phyloP scores from a whole-genome alignment of 1,140 invertebrate genomes.

The Potamilus streckersoni region DNA sequence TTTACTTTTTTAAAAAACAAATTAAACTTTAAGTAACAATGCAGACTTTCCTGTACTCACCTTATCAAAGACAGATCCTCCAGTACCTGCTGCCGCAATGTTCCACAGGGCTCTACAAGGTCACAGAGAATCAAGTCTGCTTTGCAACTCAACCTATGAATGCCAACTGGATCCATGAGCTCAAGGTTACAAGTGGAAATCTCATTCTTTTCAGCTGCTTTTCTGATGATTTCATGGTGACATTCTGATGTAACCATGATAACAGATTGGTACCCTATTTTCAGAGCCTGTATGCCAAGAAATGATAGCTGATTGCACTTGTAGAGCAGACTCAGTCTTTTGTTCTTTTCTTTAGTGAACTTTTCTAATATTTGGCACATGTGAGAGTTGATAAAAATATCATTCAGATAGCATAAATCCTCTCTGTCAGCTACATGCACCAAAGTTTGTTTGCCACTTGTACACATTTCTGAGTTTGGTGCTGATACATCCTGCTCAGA shows the following conservation, averaged over 20 bases:
- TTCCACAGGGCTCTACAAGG: slow-evolving; percentile 53
- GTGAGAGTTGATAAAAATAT: slow-evolving; percentile 38
- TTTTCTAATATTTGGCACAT: slow-evolving; percentile 36
- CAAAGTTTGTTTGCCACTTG: neutral
- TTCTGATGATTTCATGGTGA: slow-evolving; percentile 29
- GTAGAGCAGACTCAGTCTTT: slow-evolving; percentile 31
- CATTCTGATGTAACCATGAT: slow-evolving; percentile 29
- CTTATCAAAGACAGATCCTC: slow-evolving; percentile 54
- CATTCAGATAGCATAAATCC: slow-evolving; percentile 39
- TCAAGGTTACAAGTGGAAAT: slow-evolving; percentile 24
- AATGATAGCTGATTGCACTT: slow-evolving; percentile 41
- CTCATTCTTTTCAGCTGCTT: slow-evolving; percentile 33
- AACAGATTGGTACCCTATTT: slow-evolving; percentile 31
- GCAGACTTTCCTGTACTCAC: slow-evolving; percentile 26
- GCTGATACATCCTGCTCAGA: no score
- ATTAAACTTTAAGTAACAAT: no score
- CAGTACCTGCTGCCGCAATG: slow-evolving; percentile 49
- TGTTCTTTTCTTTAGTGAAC: slow-evolving; percentile 1
- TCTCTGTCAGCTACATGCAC: slow-evolving; percentile 8
- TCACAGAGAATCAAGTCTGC: slow-evolving; percentile 48
- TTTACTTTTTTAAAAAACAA: no score
- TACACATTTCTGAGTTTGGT: no score
- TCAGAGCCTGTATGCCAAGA: slow-evolving; percentile 39
- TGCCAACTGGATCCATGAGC: slow-evolving; percentile 25
- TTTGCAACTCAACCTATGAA: slow-evolving; percentile 23